phyloP scores from a whole-genome alignment of 2,888 invertebrate species.

The Charanyca ferruginea region DNA sequence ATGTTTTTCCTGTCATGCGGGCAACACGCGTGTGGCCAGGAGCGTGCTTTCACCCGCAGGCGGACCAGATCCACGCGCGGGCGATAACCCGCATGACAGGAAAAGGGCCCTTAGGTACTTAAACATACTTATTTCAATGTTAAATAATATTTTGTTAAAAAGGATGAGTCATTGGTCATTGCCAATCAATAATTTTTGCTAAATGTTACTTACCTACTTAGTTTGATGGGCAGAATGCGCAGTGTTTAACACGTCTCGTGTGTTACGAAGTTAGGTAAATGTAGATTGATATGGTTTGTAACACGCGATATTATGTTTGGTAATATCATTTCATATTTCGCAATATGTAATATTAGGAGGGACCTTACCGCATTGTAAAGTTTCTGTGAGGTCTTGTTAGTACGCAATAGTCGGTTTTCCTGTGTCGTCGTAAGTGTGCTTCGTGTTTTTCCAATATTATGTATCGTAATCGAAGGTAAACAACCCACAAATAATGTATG shows the following conservation, averaged over 20 bases:
- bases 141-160: background rate
- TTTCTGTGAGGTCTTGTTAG: constrained; percentile 29
- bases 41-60: too few relatives aligned
- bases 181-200: too few relatives aligned
- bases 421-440: background rate
- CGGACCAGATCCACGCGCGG: too few relatives aligned
- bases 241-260: background rate
- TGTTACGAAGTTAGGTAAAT: background rate
- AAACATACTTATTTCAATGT: too few relatives aligned
- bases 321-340: constrained; percentile 44
- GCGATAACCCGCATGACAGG: too few relatives aligned
- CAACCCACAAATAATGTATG: background rate
- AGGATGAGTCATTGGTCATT: too few relatives aligned
- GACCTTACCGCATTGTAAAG: constrained; percentile 13
- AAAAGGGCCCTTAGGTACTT: background rate
- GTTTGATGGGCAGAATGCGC: too few relatives aligned
- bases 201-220: too few relatives aligned
- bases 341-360: constrained; percentile 36
- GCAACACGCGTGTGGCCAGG: too few relatives aligned
- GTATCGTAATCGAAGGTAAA: constrained; percentile 20
- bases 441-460: background rate
- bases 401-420: too few relatives aligned
- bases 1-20: too few relatives aligned
- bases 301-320: constrained; percentile 16
- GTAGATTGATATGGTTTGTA: background rate